These are phyloP conservation scores for Harpalus rufipes DNA, from an alignment of 2,888 invertebrate genomes.

Conservation along the genomic window DNA sequence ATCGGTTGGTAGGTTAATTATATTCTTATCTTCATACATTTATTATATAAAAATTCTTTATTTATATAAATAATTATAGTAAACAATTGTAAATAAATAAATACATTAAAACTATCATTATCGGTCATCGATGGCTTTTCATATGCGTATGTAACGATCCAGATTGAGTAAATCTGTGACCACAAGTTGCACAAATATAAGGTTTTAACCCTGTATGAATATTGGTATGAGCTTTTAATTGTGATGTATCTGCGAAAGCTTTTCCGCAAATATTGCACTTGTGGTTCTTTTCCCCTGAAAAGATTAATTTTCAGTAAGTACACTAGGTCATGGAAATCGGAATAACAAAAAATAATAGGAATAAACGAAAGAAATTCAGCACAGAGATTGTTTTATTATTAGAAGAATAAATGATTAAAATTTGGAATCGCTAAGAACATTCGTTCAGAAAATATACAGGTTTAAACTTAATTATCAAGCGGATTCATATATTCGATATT, in stretches of 20 bases:
- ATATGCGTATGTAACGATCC: constrained; percentile 71
- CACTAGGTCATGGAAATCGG: too few relatives aligned
- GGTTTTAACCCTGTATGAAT: constrained; percentile 72
- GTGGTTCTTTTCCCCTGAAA: constrained; percentile 72
- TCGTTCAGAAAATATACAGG: too few relatives aligned
- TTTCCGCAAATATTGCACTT: constrained; percentile 71
- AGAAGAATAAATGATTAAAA: too few relatives aligned
- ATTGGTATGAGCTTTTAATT: constrained; percentile 71
- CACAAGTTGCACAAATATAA: constrained; percentile 70
- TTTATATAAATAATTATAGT: constrained; percentile 2
- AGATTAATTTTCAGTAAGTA: too few relatives aligned
- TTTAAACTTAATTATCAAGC: too few relatives aligned
- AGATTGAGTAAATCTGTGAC: constrained; percentile 71
- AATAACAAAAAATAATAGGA: too few relatives aligned
- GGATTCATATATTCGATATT: too few relatives aligned
- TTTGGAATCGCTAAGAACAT: too few relatives aligned
- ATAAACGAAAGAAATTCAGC: too few relatives aligned
- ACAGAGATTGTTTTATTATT: too few relatives aligned
- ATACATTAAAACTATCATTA: neutral
- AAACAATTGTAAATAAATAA: constrained; percentile 7
- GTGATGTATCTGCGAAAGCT: constrained; percentile 71
- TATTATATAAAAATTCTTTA: constrained; percentile 9
- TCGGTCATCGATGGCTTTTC: constrained; percentile 70
- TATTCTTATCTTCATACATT: neutral
- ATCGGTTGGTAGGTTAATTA: too few relatives aligned